Conservation (phyloP, 2,888 invertebrate genomes). For the Melanophora roralis region DNA sequence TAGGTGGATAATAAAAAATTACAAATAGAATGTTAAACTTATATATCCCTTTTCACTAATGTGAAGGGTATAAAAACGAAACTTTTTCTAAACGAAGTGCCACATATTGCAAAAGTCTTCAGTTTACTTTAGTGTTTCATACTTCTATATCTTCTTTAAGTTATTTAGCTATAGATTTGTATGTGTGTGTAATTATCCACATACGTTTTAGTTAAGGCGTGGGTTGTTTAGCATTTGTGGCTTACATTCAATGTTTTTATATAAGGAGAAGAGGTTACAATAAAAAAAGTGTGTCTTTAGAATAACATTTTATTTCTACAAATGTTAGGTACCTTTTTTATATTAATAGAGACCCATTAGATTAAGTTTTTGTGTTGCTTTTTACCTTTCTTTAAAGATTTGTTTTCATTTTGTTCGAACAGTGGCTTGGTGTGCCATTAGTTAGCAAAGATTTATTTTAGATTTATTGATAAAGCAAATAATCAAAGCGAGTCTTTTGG, state of each 20-base stretch:
- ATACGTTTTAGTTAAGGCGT: conserved; percentile 26
- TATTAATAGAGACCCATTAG: conserved; percentile 60
- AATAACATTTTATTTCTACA: conserved; percentile 47
- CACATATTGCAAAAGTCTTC: background rate
- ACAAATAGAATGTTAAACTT: too few relatives aligned
- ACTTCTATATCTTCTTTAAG: background rate
- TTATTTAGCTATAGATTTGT: background rate
- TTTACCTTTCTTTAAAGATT: conserved; percentile 1
- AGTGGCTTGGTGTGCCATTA: conserved; percentile 35
- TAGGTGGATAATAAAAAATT: too few relatives aligned
- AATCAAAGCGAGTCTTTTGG: too few relatives aligned
- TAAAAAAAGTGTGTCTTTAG: too few relatives aligned
- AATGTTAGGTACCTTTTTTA: conserved; percentile 46
- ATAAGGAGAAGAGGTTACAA: background rate
- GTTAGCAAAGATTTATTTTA: too few relatives aligned
- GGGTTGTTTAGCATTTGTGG: conserved; percentile 60
- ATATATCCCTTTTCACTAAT: too few relatives aligned
- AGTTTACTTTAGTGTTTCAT: conserved; percentile 9
- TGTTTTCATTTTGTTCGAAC: conserved; percentile 13
- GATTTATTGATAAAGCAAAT: too few relatives aligned
- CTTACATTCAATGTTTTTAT: conserved; percentile 37
- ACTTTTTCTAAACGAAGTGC: background rate
- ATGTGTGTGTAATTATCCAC: too few relatives aligned
- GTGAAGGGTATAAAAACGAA: too few relatives aligned
- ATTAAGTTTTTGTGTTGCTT: conserved; percentile 30